These are phyloP conservation scores for Tricholaema leucomelas DNA, from an alignment of 2,113 vertebrate genomes.

Conservation along the genomic window DNA sequence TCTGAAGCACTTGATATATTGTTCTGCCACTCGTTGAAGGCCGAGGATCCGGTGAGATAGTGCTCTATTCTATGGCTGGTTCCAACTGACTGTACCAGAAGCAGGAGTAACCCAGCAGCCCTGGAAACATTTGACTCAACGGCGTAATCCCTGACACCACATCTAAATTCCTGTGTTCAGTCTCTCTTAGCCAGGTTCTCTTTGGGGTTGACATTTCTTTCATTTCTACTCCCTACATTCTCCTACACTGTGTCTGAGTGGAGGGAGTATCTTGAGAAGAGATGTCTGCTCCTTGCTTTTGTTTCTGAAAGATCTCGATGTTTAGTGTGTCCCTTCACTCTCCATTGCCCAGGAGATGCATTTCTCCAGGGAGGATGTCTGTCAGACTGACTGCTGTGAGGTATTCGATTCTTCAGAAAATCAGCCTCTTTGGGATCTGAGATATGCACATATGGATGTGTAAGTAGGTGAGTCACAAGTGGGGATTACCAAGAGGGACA, in stretches of 20 bases:
- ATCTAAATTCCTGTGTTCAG: background rate
- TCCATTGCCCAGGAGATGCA: background rate
- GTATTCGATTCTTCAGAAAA: slow-evolving; percentile 9
- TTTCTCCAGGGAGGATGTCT: background rate
- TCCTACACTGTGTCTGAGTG: background rate
- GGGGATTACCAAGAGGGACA: background rate
- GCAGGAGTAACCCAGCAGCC: background rate
- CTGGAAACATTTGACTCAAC: background rate
- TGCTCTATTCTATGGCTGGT: background rate
- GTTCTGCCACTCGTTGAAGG: background rate
- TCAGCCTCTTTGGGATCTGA: background rate
- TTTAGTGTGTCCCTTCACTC: background rate
- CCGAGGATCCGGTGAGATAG: background rate
- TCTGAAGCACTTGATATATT: background rate
- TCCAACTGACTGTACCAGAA: background rate
- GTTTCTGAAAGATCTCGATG: background rate
- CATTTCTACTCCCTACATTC: background rate
- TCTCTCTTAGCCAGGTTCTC: background rate
- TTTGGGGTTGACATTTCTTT: background rate
- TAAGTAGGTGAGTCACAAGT: background rate
- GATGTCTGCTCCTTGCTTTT: background rate
- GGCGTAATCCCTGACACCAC: background rate
- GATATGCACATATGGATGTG: background rate
- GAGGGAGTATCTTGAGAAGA: fast-evolving
- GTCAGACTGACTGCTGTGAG: background rate